Conservation (phyloP, 1,140 invertebrate genomes). For the Dufourea novaeangliae region DNA sequence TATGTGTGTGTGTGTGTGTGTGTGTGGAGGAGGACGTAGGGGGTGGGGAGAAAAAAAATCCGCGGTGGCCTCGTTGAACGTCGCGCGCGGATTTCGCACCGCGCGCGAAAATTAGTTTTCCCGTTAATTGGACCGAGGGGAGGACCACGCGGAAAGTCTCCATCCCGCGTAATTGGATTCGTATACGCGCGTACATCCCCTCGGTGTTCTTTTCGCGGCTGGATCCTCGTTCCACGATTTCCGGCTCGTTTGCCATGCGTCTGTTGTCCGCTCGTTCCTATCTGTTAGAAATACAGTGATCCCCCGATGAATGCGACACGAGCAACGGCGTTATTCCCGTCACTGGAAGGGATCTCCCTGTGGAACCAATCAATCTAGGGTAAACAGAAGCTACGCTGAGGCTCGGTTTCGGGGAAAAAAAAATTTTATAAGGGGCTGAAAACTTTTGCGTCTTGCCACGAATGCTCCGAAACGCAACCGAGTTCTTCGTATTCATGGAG, state of each 20-base stretch:
- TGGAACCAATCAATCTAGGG: too few species aligned
- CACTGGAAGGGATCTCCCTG: too few species aligned
- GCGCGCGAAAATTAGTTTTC: conserved; percentile 75
- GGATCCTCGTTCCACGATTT: conserved; percentile 38
- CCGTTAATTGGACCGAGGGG: conserved; percentile 71
- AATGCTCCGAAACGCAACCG: too few species aligned
- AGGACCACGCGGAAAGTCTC: conserved; percentile 64
- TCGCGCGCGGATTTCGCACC: conserved; percentile 58
- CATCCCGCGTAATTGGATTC: conserved; percentile 73
- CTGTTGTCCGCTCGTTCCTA: neutral
- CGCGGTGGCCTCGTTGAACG: conserved; percentile 39
- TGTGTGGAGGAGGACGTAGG: conserved; percentile 27
- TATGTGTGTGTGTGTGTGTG: neutral
- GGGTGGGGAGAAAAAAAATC: conserved; percentile 40
- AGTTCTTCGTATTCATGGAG: too few species aligned
- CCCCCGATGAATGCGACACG: too few species aligned
- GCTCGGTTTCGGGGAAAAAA: too few species aligned
- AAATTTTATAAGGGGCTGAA: too few species aligned
- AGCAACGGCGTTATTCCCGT: too few species aligned
- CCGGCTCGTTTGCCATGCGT: conserved; percentile 27
- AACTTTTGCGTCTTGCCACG: too few species aligned
- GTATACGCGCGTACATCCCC: conserved; percentile 60
- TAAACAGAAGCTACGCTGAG: too few species aligned
- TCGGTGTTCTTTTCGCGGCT: conserved; percentile 24
- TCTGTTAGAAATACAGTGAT: too few species aligned